These are phyloP conservation scores for Eupithecia insigniata DNA, from an alignment of 2,888 invertebrate species.

Conservation along the genomic window DNA sequence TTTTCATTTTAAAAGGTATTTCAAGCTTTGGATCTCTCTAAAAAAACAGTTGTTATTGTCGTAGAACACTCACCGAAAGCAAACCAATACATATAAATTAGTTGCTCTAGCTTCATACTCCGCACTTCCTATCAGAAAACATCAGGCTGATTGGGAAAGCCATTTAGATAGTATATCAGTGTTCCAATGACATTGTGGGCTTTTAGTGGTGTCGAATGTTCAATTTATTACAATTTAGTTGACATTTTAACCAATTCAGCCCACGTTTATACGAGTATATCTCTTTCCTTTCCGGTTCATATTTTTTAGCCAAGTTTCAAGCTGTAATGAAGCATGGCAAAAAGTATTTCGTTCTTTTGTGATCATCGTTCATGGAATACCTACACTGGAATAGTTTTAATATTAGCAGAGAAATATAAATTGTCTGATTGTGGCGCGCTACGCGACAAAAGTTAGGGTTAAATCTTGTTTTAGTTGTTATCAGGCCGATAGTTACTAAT, in stretches of 20 bases:
- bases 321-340: neutral
- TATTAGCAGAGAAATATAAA: no score
- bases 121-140: neutral
- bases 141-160: neutral
- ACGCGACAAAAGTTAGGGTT: no score
- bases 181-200: neutral
- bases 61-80: neutral
- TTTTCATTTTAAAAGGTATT: no score
- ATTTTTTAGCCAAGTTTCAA: neutral
- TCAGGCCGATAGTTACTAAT: no score
- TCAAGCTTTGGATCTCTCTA: no score
- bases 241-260: conserved; percentile 2
- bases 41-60: neutral
- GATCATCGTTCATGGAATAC: no score
- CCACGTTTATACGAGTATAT: neutral
- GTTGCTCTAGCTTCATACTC: neutral
- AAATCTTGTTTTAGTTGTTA: no score
- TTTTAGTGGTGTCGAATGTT: neutral
- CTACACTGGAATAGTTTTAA: no score
- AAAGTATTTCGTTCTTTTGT: no score
- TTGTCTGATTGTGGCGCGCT: no score
- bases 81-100: neutral
- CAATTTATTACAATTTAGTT: neutral
- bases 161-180: conserved; percentile 2
- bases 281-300: neutral